Evolutionary conservation across 2,113 vertebrate genomes (phyloP), one percentile per base, ranked within the genome.

Genomic region (Mustelus asterias): DNA sequence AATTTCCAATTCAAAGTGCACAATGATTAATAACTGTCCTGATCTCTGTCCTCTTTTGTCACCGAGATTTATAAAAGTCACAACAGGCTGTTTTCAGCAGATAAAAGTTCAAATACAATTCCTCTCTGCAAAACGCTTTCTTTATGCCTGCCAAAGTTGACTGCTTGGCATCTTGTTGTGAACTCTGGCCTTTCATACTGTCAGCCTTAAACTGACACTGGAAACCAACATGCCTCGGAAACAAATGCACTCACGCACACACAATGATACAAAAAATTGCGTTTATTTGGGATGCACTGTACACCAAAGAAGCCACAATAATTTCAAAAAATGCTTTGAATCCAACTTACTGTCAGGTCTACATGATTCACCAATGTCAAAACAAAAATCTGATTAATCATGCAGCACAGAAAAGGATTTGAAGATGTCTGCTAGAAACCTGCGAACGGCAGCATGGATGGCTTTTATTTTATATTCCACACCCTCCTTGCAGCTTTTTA

Each of bases 271-370:
- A 95, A 69, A 48, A 95, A 95, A 95, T 41, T 95, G 48, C 11
- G 37, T 95, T 54, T 95, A 95, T 95, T 94, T 69, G 92, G 65
- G 14, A 95, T 54, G 22, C 63, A 94, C 93, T 69, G 13, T 29
- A 76, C 69, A 95, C 72, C 94, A 95, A 95, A 44, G 44, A 67
- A 94, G 88, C 54, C 29, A 60, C 93, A 14, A 6, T 72, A 54
- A 13, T 72, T 63, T 54, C 54, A 72, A 48, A 95, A 72, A 29
- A 48, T 1, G 24, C 37, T 72, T 18, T 54, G 58, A 67, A 93
- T n/a, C 65, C 89, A 37, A 63, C 48, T 95, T 48, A 26, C 20
- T 48, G 93, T 94, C 44, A 95, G 33, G 54, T 54, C 67, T 69
- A 37, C 22, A 70, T 9, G 20, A 33, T 26, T 94, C 69, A 48